Evolutionary conservation across 2,888 invertebrate genomes (phyloP).

Genomic region (Lysandra coridon): DNA sequence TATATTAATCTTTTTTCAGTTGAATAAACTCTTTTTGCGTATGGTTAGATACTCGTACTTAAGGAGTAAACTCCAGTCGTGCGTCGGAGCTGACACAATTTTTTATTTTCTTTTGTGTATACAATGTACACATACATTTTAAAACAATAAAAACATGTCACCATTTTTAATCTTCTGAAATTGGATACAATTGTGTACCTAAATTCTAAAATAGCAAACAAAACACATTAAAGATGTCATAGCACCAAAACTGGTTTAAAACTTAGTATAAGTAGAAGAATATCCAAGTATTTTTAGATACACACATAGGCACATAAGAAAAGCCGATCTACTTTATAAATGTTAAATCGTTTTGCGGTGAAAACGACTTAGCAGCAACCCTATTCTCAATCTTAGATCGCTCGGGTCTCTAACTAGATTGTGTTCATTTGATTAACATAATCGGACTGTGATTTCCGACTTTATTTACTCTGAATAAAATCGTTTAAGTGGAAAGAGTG

Average conservation of each 20-base stretch:
- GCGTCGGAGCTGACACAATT: too few relatives aligned
- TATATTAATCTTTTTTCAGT: too few relatives aligned
- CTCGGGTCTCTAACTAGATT: constrained; percentile 35
- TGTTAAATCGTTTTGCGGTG: neutral
- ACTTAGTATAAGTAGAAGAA: too few relatives aligned
- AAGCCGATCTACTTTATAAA: neutral
- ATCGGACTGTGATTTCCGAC: constrained; percentile 40
- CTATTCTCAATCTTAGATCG: constrained; percentile 36
- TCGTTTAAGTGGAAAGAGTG: constrained; percentile 18
- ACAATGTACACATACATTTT: too few relatives aligned
- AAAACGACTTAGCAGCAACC: neutral
- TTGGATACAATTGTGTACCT: neutral
- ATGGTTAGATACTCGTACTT: too few relatives aligned
- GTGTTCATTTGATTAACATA: constrained; percentile 40
- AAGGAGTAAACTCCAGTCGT: too few relatives aligned
- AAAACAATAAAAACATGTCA: too few relatives aligned
- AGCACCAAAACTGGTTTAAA: too few relatives aligned
- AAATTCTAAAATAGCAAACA: neutral
- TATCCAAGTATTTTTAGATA: too few relatives aligned
- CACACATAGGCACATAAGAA: too few relatives aligned
- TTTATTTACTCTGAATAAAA: constrained; percentile 37
- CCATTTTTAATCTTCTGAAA: neutral
- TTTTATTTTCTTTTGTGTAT: too few relatives aligned
- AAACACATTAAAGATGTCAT: neutral
- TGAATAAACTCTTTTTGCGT: too few relatives aligned